These are phyloP conservation scores for Rhabdophis nuchalis DNA, from an alignment of 2,797 vertebrate species.

Conservation along the genomic window DNA sequence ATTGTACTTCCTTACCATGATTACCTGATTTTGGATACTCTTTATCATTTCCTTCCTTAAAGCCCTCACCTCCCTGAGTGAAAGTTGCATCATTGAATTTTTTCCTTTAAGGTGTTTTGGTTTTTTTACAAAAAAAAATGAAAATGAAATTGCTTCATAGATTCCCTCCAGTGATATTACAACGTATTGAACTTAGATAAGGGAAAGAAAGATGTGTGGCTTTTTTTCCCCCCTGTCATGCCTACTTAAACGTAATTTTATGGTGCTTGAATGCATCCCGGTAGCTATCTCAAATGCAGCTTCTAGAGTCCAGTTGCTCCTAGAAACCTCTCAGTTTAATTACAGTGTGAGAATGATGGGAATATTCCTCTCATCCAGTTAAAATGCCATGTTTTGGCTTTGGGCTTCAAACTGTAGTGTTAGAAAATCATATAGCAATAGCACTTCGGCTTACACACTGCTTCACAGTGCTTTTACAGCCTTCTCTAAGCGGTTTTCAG, in stretches of 20 bases:
- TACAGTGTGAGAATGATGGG: background rate
- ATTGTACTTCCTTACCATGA: background rate
- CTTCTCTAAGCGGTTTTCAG: too few relatives aligned
- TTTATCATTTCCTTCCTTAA: background rate
- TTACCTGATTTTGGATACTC: background rate
- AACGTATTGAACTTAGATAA: conserved; percentile 7
- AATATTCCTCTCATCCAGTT: conserved; percentile 37
- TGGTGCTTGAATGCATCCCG: conserved; percentile 36
- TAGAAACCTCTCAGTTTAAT: conserved; percentile 19
- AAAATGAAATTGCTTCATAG: conserved; percentile 11
- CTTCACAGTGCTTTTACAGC: too few relatives aligned
- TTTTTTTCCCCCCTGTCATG: conserved; percentile 27
- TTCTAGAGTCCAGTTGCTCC: conserved; percentile 34
- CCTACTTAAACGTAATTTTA: conserved; percentile 28
- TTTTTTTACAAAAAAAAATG: background rate
- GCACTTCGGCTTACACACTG: too few relatives aligned
- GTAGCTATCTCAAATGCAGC: conserved; percentile 29
- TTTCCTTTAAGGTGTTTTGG: background rate
- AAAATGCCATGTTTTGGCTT: conserved; percentile 22
- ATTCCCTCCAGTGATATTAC: background rate
- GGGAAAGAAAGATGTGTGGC: conserved; percentile 12
- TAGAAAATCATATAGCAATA: background rate
- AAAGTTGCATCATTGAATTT: background rate
- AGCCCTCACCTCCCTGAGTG: background rate
- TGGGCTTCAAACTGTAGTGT: background rate